Evolutionary conservation across 2,888 invertebrate species (phyloP).

Genomic region (Apamea epomidion): DNA sequence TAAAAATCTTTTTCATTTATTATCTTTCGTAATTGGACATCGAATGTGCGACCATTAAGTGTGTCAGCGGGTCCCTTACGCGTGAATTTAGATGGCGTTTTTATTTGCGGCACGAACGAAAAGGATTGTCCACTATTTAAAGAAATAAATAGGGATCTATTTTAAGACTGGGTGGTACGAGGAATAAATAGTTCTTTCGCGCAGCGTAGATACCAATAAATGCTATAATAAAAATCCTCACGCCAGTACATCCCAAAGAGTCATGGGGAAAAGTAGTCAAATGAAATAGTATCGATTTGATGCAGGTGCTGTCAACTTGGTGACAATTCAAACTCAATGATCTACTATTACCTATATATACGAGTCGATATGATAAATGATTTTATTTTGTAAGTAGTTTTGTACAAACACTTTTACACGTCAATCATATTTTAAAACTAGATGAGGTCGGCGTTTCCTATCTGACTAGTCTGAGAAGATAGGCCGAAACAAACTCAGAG

Average conservation of each 20-base stretch:
- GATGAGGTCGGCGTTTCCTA: too few relatives aligned
- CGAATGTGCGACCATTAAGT: conserved; percentile 75
- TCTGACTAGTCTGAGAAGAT: too few relatives aligned
- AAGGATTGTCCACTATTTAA: conserved; percentile 43
- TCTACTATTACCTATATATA: background rate
- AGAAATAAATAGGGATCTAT: conserved; percentile 29
- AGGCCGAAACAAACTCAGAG: too few relatives aligned
- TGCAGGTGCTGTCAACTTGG: background rate
- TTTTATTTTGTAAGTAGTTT: too few relatives aligned
- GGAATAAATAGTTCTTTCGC: conserved; percentile 16
- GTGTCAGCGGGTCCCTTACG: conserved; percentile 59
- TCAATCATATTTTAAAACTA: too few relatives aligned
- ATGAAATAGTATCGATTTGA: background rate
- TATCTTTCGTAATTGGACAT: conserved; percentile 76
- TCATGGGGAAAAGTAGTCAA: background rate
- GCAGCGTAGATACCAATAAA: conserved; percentile 6
- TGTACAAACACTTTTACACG: too few relatives aligned
- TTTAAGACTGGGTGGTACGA: conserved; percentile 21
- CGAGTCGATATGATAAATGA: background rate
- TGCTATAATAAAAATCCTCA: background rate
- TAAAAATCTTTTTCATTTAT: conserved; percentile 67
- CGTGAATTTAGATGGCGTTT: conserved; percentile 78
- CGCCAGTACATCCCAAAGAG: background rate
- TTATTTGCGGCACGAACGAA: conserved; percentile 73
- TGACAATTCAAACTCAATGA: background rate